Percentiles rank a stretch among this genome's conserved stretches.
These are phyloP conservation scores for Oriolus oriolus DNA, from an alignment of 2,113 vertebrate species.

Conservation along the genomic window DNA sequence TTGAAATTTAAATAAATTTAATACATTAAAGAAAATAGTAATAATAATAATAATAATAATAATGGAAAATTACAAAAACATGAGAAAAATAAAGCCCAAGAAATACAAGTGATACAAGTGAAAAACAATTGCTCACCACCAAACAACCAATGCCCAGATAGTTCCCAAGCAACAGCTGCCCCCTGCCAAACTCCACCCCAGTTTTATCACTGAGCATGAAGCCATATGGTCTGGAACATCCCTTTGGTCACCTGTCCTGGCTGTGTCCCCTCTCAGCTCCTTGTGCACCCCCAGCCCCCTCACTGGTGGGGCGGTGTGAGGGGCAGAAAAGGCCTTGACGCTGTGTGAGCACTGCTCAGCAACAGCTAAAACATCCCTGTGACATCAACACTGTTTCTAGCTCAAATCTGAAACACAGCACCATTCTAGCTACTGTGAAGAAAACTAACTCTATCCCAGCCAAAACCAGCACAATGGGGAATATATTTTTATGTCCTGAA, in stretches of 20 bases:
- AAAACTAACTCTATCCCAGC: not conserved
- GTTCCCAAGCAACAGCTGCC: not conserved
- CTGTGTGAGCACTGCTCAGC: not conserved
- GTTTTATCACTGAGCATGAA: not conserved
- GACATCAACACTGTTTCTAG: not conserved
- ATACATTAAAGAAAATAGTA: not conserved
- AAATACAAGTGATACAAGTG: not conserved
- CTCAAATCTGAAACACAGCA: not conserved
- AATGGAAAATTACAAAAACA: not conserved
- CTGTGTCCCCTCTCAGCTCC: not conserved
- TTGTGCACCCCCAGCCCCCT: not conserved
- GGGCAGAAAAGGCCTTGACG: not conserved
- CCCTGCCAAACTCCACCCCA: not conserved
- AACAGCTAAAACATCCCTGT: not conserved
- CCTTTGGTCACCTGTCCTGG: not conserved
- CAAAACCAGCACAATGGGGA: not conserved
- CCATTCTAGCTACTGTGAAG: not conserved
- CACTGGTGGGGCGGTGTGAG: fast-evolving
- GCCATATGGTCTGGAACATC: not conserved
- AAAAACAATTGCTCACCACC: not conserved
- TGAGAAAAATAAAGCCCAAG: not conserved
- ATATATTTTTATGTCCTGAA: not conserved
- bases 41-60: not conserved
- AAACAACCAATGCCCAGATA: fast-evolving
- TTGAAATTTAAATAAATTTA: not conserved